phyloP scores from a whole-genome alignment of 2,888 invertebrate species.

The Strigamia maritima region DNA sequence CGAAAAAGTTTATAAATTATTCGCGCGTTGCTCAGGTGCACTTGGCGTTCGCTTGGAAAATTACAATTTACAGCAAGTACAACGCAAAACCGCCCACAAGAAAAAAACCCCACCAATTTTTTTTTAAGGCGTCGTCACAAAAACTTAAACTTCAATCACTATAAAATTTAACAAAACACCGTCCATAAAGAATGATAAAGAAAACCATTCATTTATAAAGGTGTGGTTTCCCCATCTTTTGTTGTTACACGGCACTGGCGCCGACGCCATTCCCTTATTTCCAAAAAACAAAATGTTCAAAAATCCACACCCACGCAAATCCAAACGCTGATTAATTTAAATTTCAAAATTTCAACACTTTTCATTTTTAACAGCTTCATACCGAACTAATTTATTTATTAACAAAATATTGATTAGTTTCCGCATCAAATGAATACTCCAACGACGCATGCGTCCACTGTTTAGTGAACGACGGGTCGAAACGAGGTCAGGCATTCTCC shows the following conservation, averaged over 20 bases:
- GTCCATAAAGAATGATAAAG: constrained; percentile 28
- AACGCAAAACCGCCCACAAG: constrained; percentile 26
- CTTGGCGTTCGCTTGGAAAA: constrained; percentile 34
- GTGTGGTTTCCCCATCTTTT: constrained; percentile 26
- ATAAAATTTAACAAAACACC: constrained; percentile 30
- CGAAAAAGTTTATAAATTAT: constrained; percentile 30
- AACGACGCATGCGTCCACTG: constrained; percentile 23
- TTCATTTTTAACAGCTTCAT: not conserved
- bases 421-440: constrained; percentile 14
- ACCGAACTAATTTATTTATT: constrained; percentile 21
- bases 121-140: constrained; percentile 33
- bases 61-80: constrained; percentile 25
- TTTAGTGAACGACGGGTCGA: constrained; percentile 25
- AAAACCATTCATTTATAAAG: constrained; percentile 28
- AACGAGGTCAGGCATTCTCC: constrained; percentile 1
- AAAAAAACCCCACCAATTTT: not conserved
- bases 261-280: not conserved
- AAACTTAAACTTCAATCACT: constrained; percentile 34
- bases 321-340: too few species aligned
- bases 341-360: not conserved
- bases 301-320: not conserved
- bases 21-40: constrained; percentile 31
- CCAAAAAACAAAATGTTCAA: not conserved
- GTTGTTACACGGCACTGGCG: not conserved
- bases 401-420: constrained; percentile 20